These are phyloP conservation scores for Drymodes brunneopygia DNA, from an alignment of 2,113 vertebrate genomes.

Conservation along the genomic window DNA sequence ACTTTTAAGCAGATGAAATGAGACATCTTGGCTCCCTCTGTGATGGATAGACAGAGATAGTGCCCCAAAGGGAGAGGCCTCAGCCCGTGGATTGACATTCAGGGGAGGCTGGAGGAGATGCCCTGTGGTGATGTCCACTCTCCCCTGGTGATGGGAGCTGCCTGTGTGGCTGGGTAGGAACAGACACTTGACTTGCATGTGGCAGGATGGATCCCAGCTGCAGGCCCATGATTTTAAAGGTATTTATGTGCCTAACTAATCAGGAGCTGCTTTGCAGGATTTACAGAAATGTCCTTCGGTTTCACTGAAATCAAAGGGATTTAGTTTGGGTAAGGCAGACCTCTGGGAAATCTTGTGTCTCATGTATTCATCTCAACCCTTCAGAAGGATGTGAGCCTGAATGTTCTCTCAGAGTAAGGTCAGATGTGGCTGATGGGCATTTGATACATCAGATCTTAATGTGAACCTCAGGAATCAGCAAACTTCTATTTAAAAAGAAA, in stretches of 20 bases:
- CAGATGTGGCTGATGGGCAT: not conserved
- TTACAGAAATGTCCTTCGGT: not conserved
- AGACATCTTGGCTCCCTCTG: not conserved
- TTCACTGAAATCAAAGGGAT: not conserved
- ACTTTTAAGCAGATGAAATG: not conserved
- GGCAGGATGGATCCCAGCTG: not conserved
- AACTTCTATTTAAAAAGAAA: not conserved
- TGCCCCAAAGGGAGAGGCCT: not conserved
- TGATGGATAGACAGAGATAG: rapidly evolving
- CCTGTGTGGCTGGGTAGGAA: not conserved
- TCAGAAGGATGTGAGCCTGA: not conserved
- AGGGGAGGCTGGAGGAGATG: not conserved
- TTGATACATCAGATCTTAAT: not conserved
- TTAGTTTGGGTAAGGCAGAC: not conserved
- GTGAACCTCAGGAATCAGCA: not conserved
- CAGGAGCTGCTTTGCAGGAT: not conserved
- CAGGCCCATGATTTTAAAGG: not conserved
- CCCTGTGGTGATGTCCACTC: not conserved
- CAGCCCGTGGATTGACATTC: not conserved
- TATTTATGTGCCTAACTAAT: not conserved
- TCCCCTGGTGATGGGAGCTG: not conserved
- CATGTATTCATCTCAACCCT: not conserved
- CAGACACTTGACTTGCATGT: not conserved
- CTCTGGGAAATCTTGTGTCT: not conserved
- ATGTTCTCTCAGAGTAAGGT: not conserved